Base-by-base conservation (phyloP, 2,113 vertebrate genomes). In the Dasyurus viverrinus region DNA sequence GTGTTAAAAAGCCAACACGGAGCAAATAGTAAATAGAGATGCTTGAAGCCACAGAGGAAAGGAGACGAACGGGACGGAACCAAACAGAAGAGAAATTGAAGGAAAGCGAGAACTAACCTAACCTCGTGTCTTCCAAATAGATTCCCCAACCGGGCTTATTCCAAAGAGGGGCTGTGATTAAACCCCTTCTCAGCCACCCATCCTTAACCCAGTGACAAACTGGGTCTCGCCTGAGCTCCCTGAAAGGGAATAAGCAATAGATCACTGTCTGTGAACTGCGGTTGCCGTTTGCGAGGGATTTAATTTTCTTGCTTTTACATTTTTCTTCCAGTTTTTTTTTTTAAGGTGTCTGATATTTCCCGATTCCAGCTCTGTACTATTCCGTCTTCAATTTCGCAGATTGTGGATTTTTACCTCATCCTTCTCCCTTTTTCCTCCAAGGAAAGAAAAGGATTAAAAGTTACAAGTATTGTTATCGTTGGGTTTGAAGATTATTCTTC, bases 361-460 rank as follows among this genome's bases (percentile, higher is more conserved):
- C 2, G 68, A 84, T 42, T 84, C 68, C 68, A 8, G 16, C 7
- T 42, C 68, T 4, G 68, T 42, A 16, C 7, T 22, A 42, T 84
- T 42, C 16, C 2, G 68, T 2, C 68, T 84, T 42, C 19, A 84
- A n/a, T n/a, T 84, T 42, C 16, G 36, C n/a, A 23, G 68, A 84
- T 42, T 76, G 36, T n/a, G 19, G n/a, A 42, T 84, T n/a, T 76
- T 60, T 68, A 30, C 27, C 26, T 27, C 89, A 9, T 89, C 46
- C 8, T 3, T 23, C 47, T 42, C 27, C 25, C 10, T 11, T 25
- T 26, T 52, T 16, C 36, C 89, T 89, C 24, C 91, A 24, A 60
- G 92, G 52, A 97, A 97, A 92, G 89, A 68, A 92, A 60, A 96
- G 93, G 97, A 92, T 93, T 57, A 60, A 97, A 98, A 98, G 96